Conservation (phyloP, 2,113 vertebrate genomes). For the Xenus cinereus region DNA sequence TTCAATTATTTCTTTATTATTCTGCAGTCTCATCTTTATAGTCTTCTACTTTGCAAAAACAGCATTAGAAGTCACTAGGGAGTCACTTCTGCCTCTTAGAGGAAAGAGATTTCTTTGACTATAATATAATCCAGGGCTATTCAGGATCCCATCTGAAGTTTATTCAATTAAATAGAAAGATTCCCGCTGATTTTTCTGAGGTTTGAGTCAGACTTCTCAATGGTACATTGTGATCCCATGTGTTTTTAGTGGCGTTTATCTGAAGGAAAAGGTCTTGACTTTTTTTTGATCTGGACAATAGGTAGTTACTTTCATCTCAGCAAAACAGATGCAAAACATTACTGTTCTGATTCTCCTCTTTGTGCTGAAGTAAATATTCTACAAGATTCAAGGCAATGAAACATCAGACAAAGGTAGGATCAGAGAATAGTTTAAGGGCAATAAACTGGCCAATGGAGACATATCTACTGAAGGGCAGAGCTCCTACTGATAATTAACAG, state of each 20-base stretch:
- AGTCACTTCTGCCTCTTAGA: conserved; percentile 16
- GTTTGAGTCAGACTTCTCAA: background rate
- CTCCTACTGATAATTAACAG: conserved; percentile 21
- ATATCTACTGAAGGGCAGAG: background rate
- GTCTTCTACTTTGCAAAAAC: background rate
- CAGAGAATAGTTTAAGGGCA: background rate
- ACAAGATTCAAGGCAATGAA: background rate
- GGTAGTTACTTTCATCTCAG: background rate
- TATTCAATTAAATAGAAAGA: background rate
- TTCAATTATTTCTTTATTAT: conserved; percentile 11
- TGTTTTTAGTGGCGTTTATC: background rate
- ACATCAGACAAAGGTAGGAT: background rate
- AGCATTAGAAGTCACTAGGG: conserved; percentile 16
- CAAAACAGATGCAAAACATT: background rate
- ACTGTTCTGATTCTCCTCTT: background rate
- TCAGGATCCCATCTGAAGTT: background rate
- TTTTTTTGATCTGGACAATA: background rate
- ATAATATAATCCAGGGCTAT: background rate
- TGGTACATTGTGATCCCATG: background rate
- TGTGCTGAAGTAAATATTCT: background rate
- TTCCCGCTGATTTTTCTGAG: background rate
- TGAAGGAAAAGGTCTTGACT: background rate
- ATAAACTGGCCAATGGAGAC: background rate
- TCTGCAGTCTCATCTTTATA: background rate
- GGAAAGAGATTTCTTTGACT: background rate